These are phyloP conservation scores for Hymenopus coronatus DNA, from an alignment of 2,888 invertebrate genomes.

Conservation along the genomic window DNA sequence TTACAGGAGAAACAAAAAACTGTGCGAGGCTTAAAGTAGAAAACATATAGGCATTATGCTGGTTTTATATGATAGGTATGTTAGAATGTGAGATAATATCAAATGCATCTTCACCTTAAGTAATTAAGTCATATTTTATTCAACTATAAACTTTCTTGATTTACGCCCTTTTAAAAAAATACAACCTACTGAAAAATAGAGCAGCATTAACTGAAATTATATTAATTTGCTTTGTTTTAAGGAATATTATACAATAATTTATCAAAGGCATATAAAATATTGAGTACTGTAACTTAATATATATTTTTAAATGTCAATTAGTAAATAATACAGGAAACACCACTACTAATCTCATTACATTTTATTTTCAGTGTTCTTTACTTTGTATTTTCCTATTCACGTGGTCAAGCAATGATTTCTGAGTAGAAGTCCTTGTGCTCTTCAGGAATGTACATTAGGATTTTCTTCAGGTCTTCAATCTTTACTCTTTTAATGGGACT, in stretches of 20 bases:
- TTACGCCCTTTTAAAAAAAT: not conserved
- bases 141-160: not conserved
- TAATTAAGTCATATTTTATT: not conserved
- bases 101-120: too few species aligned
- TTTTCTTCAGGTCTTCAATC: not conserved
- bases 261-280: not conserved
- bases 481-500: not conserved
- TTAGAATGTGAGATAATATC: too few species aligned
- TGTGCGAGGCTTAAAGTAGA: too few species aligned
- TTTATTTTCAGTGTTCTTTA: not conserved
- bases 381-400: not conserved
- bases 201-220: not conserved
- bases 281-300: not conserved
- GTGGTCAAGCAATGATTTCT: not conserved
- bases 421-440: not conserved
- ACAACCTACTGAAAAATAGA: not conserved
- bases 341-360: not conserved
- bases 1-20: too few species aligned
- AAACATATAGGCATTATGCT: too few species aligned
- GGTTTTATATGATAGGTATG: too few species aligned
- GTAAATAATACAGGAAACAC: too few species aligned
- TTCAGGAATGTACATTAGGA: not conserved
- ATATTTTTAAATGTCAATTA: too few species aligned
- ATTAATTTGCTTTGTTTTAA: not conserved
- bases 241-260: not conserved